Evolutionary conservation across 37 sponge, comb jelly and placozoan genomes (phyloP).

Genomic region (Ephydatia muelleri): DNA sequence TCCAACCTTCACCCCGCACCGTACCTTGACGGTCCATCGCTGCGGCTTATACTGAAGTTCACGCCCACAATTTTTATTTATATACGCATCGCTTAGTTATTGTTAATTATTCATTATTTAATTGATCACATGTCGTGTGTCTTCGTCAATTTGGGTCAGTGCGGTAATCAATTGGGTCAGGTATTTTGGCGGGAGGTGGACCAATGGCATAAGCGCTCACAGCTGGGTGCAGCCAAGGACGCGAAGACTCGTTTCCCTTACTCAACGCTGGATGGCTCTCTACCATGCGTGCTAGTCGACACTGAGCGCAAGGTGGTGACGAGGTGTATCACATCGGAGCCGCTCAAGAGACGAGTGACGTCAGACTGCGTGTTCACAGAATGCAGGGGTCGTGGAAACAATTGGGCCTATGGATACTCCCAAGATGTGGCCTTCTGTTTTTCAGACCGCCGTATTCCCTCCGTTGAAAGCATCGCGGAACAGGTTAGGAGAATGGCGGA

Average conservation of each 20-base stretch:
- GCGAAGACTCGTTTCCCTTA: constrained; percentile 7
- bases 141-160: constrained; percentile 78
- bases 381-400: constrained; percentile 75
- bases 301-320: constrained; percentile 60
- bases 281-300: constrained; percentile 67
- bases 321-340: not conserved
- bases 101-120: not conserved
- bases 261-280: constrained; percentile 23
- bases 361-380: constrained; percentile 28
- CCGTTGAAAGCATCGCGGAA: not conserved
- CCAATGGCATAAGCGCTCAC: not conserved
- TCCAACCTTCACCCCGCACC: too few relatives aligned
- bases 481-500: constrained; percentile 66
- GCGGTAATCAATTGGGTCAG: constrained; percentile 78
- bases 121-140: constrained; percentile 44
- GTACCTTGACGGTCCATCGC: not conserved
- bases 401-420: constrained; percentile 83
- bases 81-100: not conserved
- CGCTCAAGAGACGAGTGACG: constrained; percentile 1
- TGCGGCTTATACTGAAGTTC: not conserved
- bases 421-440: constrained; percentile 1
- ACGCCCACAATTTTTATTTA: not conserved
- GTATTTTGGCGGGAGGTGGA: constrained; percentile 55
- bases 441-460: not conserved
- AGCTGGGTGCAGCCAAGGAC: not conserved